These are phyloP conservation scores for Empidonax alnorum DNA, from an alignment of 2,113 vertebrate species.

Conservation along the genomic window DNA sequence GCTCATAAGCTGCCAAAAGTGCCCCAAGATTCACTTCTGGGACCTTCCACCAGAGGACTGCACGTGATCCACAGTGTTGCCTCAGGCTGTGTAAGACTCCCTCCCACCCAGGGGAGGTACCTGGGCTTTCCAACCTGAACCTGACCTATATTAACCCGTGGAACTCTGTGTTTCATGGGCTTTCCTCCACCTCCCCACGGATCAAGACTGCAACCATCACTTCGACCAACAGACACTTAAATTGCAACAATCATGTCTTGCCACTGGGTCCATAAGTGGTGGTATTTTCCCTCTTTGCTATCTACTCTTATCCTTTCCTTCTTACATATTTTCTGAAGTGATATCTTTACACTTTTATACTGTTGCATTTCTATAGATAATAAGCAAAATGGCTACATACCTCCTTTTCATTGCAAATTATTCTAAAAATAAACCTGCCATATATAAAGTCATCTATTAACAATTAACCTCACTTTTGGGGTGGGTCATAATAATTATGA, in stretches of 20 bases:
- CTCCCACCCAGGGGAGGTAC: background rate
- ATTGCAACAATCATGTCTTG: background rate
- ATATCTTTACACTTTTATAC: background rate
- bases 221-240: background rate
- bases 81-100: too few species aligned
- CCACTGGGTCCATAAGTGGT: background rate
- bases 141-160: background rate
- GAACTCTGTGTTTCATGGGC: background rate
- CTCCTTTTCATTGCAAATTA: background rate
- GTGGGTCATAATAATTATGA: background rate
- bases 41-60: background rate
- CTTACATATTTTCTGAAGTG: background rate
- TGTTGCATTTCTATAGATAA: background rate
- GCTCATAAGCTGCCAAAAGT: too few species aligned
- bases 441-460: background rate
- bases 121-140: background rate
- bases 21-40: background rate
- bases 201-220: background rate
- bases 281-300: background rate
- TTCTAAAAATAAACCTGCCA: background rate
- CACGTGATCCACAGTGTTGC: too few species aligned
- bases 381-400: background rate
- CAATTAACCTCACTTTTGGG: background rate
- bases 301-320: background rate
- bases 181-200: fast-evolving